These are phyloP conservation scores for Hypomesus transpacificus DNA, from an alignment of 2,113 vertebrate genomes.

Conservation along the genomic window DNA sequence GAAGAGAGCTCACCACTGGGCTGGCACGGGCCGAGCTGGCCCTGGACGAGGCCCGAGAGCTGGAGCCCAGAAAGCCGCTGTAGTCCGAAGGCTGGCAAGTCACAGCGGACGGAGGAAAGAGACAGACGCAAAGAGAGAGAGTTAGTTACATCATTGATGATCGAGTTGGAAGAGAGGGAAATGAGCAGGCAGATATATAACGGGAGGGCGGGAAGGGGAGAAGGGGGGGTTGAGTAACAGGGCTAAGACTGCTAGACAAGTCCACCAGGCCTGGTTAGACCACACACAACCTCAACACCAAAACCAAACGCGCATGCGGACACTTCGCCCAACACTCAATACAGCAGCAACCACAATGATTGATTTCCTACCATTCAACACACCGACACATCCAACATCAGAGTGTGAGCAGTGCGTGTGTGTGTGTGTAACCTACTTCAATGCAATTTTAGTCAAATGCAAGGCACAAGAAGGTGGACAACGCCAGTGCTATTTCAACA, in stretches of 20 bases:
- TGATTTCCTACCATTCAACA: too few species aligned
- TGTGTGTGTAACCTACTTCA: too few species aligned
- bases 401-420: too few species aligned
- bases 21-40: constrained; percentile 93
- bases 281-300: constrained; percentile 4
- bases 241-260: not conserved
- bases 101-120: constrained; percentile 14
- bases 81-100: constrained; percentile 81
- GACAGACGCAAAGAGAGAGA: constrained; percentile 53
- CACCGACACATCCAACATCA: too few species aligned
- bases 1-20: constrained; percentile 86
- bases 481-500: too few species aligned
- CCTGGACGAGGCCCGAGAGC: constrained; percentile 89
- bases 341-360: too few species aligned
- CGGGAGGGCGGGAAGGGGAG: constrained; percentile 32
- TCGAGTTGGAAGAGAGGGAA: not conserved
- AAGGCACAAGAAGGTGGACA: not conserved
- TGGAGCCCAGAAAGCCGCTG: constrained; percentile 79
- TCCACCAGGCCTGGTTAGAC: not conserved
- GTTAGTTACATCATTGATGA: constrained; percentile 36
- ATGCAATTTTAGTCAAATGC: too few species aligned
- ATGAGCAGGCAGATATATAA: not conserved
- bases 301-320: not conserved
- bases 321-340: not conserved
- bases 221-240: constrained; percentile 8